Conservation (phyloP, 2,113 vertebrate genomes). For the Mormoops blainvillei region DNA sequence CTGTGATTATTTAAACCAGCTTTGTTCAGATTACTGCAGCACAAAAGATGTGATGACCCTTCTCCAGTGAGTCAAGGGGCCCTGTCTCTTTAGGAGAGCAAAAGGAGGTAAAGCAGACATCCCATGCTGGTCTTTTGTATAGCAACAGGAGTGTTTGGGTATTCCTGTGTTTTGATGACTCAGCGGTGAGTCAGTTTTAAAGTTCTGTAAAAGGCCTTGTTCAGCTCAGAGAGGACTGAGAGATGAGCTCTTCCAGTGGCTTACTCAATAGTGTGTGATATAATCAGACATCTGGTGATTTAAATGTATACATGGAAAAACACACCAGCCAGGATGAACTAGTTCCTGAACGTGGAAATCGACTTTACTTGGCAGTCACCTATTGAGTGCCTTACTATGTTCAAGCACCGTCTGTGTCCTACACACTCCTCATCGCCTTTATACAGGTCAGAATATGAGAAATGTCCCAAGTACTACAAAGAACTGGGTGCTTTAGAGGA, state of each 20-base stretch:
- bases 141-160: conserved; percentile 41
- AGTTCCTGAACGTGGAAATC: neutral
- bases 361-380: neutral
- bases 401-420: neutral
- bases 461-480: neutral
- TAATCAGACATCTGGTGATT: neutral
- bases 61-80: conserved; percentile 35
- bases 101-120: conserved; percentile 28
- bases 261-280: neutral
- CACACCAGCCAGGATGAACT: neutral
- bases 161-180: conserved; percentile 56
- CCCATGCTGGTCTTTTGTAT: conserved; percentile 55
- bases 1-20: conserved; percentile 36
- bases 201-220: conserved; percentile 54
- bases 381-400: neutral
- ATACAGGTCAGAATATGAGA: neutral
- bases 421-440: neutral
- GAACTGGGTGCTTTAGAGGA: neutral
- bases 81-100: neutral
- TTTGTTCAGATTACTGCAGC: conserved; percentile 21
- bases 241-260: conserved; percentile 24
- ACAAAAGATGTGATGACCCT: conserved; percentile 46
- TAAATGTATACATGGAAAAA: neutral
- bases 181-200: conserved; percentile 61
- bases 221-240: conserved; percentile 12